Percentiles rank a stretch among this genome's conserved stretches.
Conservation (phyloP, 2,113 vertebrate species). For the Amia ocellicauda region DNA sequence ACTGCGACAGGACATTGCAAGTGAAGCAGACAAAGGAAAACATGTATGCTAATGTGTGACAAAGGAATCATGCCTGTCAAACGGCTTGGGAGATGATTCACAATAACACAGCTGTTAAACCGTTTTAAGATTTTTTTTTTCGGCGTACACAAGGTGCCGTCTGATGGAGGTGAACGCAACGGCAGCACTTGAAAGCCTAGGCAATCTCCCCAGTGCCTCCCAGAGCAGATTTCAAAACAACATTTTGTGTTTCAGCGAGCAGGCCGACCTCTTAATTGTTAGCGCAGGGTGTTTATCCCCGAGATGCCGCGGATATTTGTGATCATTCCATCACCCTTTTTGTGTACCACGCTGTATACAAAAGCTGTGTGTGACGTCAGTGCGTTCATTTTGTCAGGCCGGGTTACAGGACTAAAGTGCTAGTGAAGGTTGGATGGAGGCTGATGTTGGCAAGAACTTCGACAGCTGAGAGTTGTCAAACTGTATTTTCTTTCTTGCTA, state of each 20-base stretch:
- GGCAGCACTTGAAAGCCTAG: neutral
- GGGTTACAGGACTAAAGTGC: too few relatives aligned
- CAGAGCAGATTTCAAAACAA: neutral
- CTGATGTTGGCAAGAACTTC: too few relatives aligned
- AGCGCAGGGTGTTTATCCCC: too few relatives aligned
- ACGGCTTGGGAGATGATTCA: neutral
- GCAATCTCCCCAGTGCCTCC: neutral
- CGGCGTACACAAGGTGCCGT: too few relatives aligned
- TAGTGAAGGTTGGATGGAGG: too few relatives aligned
- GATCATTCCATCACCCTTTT: too few relatives aligned
- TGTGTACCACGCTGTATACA: too few relatives aligned
- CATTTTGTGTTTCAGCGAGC: neutral
- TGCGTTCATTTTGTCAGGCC: too few relatives aligned
- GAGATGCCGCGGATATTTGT: too few relatives aligned
- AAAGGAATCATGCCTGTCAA: neutral
- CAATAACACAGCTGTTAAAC: neutral
- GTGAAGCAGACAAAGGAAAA: neutral
- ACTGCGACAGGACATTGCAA: neutral
- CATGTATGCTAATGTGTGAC: neutral
- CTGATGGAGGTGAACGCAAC: neutral
- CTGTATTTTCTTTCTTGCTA: too few relatives aligned
- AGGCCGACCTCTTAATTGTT: neutral
- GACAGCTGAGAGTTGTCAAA: too few relatives aligned
- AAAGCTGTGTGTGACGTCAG: too few relatives aligned
- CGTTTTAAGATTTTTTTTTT: neutral